Conservation (phyloP, 2,113 vertebrate genomes). For the Rhabdomys dilectus region DNA sequence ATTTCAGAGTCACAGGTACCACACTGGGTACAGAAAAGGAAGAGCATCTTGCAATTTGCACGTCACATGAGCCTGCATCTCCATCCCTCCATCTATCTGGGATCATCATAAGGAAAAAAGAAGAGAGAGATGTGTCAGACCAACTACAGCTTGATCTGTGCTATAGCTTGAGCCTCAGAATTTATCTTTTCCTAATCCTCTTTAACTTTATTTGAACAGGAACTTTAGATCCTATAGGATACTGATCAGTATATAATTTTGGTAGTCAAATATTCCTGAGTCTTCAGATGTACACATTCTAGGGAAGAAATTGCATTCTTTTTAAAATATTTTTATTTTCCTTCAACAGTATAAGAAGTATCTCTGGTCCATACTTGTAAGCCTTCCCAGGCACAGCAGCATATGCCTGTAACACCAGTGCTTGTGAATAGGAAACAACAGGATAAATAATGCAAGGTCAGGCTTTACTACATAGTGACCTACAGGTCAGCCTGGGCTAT, state of each 20-base stretch:
- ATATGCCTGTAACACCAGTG: background rate
- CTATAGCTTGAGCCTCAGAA: background rate
- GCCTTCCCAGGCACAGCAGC: background rate
- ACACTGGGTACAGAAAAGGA: background rate
- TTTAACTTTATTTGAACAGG: constrained; percentile 15
- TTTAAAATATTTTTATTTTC: background rate
- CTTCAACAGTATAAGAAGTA: background rate
- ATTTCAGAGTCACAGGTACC: background rate
- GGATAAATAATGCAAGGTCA: background rate
- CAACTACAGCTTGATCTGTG: background rate
- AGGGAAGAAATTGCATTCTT: background rate
- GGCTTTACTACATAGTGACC: background rate
- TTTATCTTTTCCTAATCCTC: background rate
- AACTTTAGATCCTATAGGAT: background rate
- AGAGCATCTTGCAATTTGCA: background rate
- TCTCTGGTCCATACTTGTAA: background rate
- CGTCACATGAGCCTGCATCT: background rate
- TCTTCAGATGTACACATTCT: background rate
- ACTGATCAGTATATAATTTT: background rate
- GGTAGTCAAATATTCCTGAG: background rate
- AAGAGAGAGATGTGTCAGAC: background rate
- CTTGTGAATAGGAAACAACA: background rate
- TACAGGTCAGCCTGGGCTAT: background rate
- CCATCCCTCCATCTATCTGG: background rate
- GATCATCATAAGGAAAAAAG: background rate